A percentile compares a stretch with the other conserved stretches of the same genome.
Evolutionary conservation across 2,113 vertebrate genomes (phyloP).

Genomic region (Corythoichthys haematopterus): DNA sequence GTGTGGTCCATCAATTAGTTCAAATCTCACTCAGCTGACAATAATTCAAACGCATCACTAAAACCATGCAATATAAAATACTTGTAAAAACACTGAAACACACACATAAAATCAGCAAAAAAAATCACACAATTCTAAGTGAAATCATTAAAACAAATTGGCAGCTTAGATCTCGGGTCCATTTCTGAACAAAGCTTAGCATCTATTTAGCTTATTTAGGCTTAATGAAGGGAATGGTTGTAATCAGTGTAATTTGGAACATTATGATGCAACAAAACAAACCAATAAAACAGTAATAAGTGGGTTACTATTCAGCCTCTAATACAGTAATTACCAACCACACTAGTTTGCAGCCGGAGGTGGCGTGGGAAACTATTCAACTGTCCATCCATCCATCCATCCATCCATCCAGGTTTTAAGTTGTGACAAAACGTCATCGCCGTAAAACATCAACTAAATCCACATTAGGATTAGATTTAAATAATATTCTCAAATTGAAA

Average conservation of each 20-base stretch:
- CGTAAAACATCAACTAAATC: neutral
- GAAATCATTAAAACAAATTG: no score
- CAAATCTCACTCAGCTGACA: no score
- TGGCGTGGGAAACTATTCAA: no score
- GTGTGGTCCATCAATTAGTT: no score
- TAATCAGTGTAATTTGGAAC: constrained; percentile 3
- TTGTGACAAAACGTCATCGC: constrained; percentile 21
- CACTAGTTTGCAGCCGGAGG: no score
- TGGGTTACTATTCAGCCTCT: neutral
- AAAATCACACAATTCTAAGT: no score
- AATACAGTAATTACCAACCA: no score
- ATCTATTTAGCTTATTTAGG: constrained; percentile 5
- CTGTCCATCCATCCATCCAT: neutral
- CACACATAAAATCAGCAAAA: no score
- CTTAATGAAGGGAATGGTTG: constrained; percentile 8
- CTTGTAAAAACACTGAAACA: no score
- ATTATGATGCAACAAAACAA: neutral
- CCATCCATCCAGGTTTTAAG: constrained; percentile 27
- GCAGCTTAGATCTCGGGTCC: no score
- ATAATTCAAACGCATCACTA: no score
- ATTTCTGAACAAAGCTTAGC: neutral
- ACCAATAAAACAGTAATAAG: constrained; percentile 11
- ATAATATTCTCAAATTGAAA: neutral
- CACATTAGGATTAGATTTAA: neutral
- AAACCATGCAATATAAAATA: no score